Percentiles rank a stretch among this genome's conserved stretches.
phyloP scores from a whole-genome alignment of 2,113 vertebrate genomes.

The Syrrhaptes paradoxus region DNA sequence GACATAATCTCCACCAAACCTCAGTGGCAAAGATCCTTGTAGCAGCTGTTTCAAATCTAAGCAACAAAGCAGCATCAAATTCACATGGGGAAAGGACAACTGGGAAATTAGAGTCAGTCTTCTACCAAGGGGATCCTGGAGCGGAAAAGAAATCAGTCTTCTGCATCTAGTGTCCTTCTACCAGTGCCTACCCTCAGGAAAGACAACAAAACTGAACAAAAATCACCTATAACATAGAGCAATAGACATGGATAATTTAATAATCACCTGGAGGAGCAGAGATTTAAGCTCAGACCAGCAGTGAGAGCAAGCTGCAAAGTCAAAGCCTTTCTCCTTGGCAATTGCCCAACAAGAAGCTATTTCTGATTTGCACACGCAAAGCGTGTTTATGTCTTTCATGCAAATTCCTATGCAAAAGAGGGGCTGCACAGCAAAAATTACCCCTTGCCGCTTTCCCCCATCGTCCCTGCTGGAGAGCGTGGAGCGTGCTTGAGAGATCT shows the following conservation, averaged over 20 bases:
- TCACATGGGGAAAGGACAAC: neutral
- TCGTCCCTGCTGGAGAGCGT: neutral
- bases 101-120: neutral
- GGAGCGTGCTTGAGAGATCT: neutral
- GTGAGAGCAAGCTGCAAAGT: neutral
- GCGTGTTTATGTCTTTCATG: conserved; percentile 8
- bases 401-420: conserved; percentile 48
- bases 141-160: neutral
- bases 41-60: conserved; percentile 31
- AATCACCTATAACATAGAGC: neutral
- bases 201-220: neutral
- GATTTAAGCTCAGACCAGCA: neutral
- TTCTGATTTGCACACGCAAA: neutral
- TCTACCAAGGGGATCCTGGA: neutral
- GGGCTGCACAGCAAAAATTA: neutral
- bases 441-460: neutral
- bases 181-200: neutral
- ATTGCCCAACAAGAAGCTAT: conserved; percentile 17
- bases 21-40: neutral
- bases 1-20: neutral
- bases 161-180: neutral
- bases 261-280: neutral
- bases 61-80: neutral
- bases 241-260: neutral
- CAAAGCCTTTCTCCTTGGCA: neutral